Base-by-base conservation (phyloP, 2,113 vertebrate genomes). In the Myxocyprinus asiaticus region DNA sequence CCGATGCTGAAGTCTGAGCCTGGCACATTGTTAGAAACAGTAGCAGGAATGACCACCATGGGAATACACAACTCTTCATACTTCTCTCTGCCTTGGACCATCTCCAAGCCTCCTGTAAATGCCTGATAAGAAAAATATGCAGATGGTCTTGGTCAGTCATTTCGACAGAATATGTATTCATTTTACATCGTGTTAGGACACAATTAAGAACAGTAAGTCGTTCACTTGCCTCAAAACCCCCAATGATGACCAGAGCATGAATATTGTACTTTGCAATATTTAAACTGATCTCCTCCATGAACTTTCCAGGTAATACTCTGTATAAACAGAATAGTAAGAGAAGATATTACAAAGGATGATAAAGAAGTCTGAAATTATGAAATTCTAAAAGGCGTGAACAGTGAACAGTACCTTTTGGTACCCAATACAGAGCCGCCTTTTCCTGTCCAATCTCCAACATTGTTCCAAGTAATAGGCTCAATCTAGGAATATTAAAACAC, bases 1-100 rank as follows among this genome's bases (percentile, higher is more conserved):
- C 97, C 97, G 0, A 99, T 92, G 84, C 95, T 98, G 88, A 98
- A 98, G 90, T 98, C 97, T 0, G 97, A 97, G 77, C 97, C 97
- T 0, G 97, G 97, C 55, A 99, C 94, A 0, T 99, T 99, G 92
- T 99, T 99, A 86, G 97, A 98, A 53, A 99, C 96, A 0, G 97
- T 99, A 84, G 97, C 97, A 0, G 97, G 97, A 80, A 99, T 93
- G 56, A 99, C 85, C 81, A 97, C 96, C 75, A 98, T 87, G 0
- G 97, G 97, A 90, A 98, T 96, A 85, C 97, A 98, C 89, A 97
- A 92, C 87, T 98, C 96, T 43, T 98, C 97, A 0, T 89, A 98
- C 68, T 89, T 94, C 55, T 93, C 87, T 64, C 97, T 93, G 65
- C 95, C 96, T 43, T 96, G 94, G 87, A 98, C 90, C 85, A 99